Evolutionary conservation across 2,113 vertebrate genomes (phyloP).

Genomic region (Connochaetes taurinus): DNA sequence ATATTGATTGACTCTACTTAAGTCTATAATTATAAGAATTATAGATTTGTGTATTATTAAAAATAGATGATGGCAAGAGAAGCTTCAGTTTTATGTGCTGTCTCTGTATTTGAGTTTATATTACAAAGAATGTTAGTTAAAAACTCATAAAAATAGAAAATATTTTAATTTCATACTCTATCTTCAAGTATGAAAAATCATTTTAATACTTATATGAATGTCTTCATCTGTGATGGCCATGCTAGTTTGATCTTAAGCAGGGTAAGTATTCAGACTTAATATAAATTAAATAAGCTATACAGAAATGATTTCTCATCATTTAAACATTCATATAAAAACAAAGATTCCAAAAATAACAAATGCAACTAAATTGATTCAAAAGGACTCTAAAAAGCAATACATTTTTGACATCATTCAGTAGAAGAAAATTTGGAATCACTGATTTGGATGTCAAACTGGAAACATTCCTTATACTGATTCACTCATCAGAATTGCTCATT

Average conservation of each 20-base stretch:
- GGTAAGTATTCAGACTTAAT: not conserved
- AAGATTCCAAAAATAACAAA: not conserved
- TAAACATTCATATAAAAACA: conserved; percentile 15
- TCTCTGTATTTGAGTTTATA: not conserved
- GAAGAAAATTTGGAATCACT: conserved; percentile 62
- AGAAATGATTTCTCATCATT: not conserved
- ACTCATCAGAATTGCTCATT: conserved; percentile 60
- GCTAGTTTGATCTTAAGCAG: not conserved
- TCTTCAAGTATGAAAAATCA: not conserved
- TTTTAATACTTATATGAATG: not conserved
- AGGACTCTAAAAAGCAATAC: not conserved
- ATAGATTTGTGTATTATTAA: not conserved
- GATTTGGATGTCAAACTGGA: conserved; percentile 55
- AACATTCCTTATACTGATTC: conserved; percentile 37
- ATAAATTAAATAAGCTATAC: not conserved
- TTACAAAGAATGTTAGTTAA: not conserved
- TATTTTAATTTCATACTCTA: not conserved
- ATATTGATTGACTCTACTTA: conserved; percentile 33
- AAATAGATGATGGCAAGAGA: not conserved
- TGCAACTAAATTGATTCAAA: not conserved
- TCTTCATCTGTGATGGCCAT: not conserved
- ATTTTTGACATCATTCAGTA: conserved; percentile 3
- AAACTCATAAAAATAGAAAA: not conserved
- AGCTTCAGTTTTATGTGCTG: not conserved
- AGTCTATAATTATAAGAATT: not conserved